Percentiles rank a stretch among this genome's conserved stretches.
Conservation (phyloP, 1,140 invertebrate species). For the Carposina sasakii region DNA sequence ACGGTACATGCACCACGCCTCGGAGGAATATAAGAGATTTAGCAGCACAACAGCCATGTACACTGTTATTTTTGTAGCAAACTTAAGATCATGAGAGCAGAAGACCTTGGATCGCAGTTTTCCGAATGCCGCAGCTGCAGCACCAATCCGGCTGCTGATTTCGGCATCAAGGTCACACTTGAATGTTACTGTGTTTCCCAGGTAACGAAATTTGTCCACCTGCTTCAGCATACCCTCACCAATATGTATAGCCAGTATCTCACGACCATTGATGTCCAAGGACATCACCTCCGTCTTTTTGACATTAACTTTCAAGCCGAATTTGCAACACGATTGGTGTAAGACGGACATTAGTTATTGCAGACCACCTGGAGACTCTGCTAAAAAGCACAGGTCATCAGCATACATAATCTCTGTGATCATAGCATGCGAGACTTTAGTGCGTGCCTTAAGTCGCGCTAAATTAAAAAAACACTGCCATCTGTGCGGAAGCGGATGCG, state of each 20-base stretch:
- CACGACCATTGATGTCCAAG: background rate
- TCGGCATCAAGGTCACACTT: constrained; percentile 16
- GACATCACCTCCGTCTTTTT: constrained; percentile 7
- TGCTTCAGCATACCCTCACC: constrained; percentile 8
- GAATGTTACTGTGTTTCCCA: constrained; percentile 14
- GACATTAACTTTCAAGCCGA: constrained; percentile 7
- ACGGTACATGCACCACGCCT: background rate
- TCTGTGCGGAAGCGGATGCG: constrained; percentile 16
- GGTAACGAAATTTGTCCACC: constrained; percentile 18
- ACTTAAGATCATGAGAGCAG: background rate
- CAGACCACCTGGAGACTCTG: background rate
- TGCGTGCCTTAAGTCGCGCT: constrained; percentile 16
- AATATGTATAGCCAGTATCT: constrained; percentile 4
- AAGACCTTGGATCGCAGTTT: constrained; percentile 16
- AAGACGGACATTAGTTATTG: background rate
- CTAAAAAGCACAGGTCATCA: constrained; percentile 13
- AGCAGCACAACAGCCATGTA: constrained; percentile 6
- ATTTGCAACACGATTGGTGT: constrained; percentile 2
- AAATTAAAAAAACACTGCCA: constrained; percentile 19
- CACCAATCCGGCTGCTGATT: constrained; percentile 16
- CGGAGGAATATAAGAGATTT: background rate
- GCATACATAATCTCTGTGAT: constrained; percentile 23
- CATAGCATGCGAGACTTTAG: constrained; percentile 15
- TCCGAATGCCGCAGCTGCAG: constrained; percentile 15
- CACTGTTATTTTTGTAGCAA: constrained; percentile 4